Evolutionary conservation across 2,888 invertebrate species (phyloP).

Genomic region (Cataglyphis cursor): DNA sequence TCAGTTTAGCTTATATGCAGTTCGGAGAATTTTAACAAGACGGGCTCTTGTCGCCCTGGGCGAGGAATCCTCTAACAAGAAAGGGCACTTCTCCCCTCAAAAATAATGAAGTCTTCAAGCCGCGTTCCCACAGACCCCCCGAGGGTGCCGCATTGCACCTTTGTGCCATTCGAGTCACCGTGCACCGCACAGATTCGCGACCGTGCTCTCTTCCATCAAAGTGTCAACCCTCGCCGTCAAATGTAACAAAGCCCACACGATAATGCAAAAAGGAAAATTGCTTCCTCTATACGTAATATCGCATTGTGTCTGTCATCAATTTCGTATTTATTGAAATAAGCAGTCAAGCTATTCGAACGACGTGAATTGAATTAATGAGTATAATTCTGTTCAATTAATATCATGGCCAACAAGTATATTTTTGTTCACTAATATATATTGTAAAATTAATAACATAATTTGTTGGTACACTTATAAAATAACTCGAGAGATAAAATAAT

Average conservation of each 20-base stretch:
- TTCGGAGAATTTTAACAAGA: conserved; percentile 84
- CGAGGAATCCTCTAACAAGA: conserved; percentile 81
- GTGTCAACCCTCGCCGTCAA: conserved; percentile 30
- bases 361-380: neutral
- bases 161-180: conserved; percentile 54
- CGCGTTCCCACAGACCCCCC: conserved; percentile 72
- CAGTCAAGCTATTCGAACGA: neutral
- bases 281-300: neutral
- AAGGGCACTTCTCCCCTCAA: conserved; percentile 79
- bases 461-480: neutral
- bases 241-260: conserved; percentile 10
- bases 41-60: conserved; percentile 78
- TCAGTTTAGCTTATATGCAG: conserved; percentile 71
- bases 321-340: neutral
- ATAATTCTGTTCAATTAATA: neutral
- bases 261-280: conserved; percentile 5
- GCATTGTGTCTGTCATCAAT: neutral
- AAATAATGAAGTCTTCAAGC: conserved; percentile 82
- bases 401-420: neutral
- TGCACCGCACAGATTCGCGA: conserved; percentile 41
- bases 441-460: neutral
- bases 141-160: conserved; percentile 69
- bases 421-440: neutral
- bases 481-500: neutral
- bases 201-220: conserved; percentile 39